Base-by-base conservation (phyloP, 2,888 invertebrate species). In the Ashinkailepas kermadecensis region DNA sequence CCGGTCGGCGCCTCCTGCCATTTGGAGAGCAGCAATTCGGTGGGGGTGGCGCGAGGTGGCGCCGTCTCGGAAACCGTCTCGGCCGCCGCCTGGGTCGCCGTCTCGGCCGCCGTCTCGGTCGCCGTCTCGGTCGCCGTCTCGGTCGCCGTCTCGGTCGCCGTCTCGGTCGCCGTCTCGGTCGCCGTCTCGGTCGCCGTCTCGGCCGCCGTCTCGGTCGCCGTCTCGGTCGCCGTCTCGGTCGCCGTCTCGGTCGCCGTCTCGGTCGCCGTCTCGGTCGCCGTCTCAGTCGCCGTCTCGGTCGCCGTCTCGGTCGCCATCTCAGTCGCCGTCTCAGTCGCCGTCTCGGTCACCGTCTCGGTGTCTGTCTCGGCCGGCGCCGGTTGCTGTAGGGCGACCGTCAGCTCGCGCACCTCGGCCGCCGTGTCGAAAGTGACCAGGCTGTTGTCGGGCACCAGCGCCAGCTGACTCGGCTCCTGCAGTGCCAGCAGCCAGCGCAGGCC, bases 391-490 rank as follows among this genome's bases (percentile, higher is more conserved):
- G 23, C 23, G n/a, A 12, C 67, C 23, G 67, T 67, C n/a, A 67
- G 67, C 25, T 67, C 67, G 9, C 12, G 12, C 25, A 70, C 70
- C 70, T 70, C 70, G 2, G 70, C 18, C 15, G 70, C 70, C 39
- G 70, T 25, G 70, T 70, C 70, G 39, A 70, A 70, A 6, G 70
- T n/a, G 39, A 70, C 70, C 70, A 70, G 70, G 70, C n/a, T n/a
- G 39, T 54, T 54, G 25, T 70, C 70, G 4, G 70, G 70, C 54
- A 70, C 70, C 39, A 9, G 18, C 7, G 25, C 25, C 39, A 70
- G 70, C 39, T 70, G 70, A 15, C 15, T 54, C 15, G 70, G 70
- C 18, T 25, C 39, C 54, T 10, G 70, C 54, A 70, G 70, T 6
- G 39, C 70, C 54, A 70, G 70, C 39, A 70, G 18, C 15, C 70